A percentile compares a stretch with the other conserved stretches of the same genome.
phyloP scores from a whole-genome alignment of 1,140 invertebrate genomes.

The Plectrocnemia conspersa region DNA sequence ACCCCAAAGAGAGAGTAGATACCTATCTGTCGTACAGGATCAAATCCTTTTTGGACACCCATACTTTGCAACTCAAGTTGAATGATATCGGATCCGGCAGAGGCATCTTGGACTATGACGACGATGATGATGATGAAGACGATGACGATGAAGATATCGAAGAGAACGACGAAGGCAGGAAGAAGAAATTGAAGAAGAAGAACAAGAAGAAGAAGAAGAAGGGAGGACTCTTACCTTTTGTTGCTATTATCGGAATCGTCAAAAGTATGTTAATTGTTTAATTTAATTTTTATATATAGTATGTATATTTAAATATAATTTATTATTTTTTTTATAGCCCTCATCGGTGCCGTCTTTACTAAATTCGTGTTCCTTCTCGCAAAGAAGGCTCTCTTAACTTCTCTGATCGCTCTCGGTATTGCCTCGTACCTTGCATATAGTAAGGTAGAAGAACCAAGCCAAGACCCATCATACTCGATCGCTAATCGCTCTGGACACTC shows the following conservation, averaged over 20 bases:
- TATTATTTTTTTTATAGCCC: conserved; percentile 47
- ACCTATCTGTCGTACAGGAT: conserved; percentile 50
- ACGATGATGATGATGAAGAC: conserved; percentile 36
- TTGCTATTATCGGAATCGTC: not conserved
- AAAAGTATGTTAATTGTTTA: conserved; percentile 19
- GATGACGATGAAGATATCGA: conserved; percentile 28
- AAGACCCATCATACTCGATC: conserved; percentile 67
- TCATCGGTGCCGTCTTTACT: conserved; percentile 65
- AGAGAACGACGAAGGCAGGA: conserved; percentile 2
- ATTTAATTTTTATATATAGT: not conserved
- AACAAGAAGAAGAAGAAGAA: conserved; percentile 18
- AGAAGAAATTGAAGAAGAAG: not conserved
- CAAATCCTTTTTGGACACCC: conserved; percentile 54
- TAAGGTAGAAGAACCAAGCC: conserved; percentile 72
- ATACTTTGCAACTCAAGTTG: conserved; percentile 67
- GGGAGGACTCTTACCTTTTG: not conserved
- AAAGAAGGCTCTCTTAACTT: conserved; percentile 78
- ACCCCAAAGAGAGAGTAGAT: conserved; percentile 70
- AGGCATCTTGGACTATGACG: conserved; percentile 43
- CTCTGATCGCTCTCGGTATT: conserved; percentile 69
- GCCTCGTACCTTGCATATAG: conserved; percentile 69
- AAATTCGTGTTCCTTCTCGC: conserved; percentile 71
- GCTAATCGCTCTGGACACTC: conserved; percentile 58
- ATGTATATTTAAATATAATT: not conserved
- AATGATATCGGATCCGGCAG: conserved; percentile 58